Conservation (phyloP, 2,888 invertebrate genomes). For the Macaria liturata region DNA sequence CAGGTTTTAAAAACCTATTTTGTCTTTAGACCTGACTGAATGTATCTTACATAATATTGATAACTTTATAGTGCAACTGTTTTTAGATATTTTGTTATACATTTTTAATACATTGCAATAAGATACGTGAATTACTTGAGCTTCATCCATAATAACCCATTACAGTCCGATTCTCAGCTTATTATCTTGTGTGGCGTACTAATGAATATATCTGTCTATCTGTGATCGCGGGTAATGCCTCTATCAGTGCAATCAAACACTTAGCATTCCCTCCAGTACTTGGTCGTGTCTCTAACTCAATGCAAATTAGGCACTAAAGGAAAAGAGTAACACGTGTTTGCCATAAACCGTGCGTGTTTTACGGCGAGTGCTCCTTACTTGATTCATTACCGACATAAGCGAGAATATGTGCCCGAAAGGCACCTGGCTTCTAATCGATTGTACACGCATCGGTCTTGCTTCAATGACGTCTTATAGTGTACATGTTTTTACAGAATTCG, state of each 20-base stretch:
- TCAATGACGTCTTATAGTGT: slow-evolving; percentile 40
- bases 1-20: too few species aligned
- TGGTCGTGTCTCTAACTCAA: slow-evolving; percentile 7
- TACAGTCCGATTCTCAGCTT: too few species aligned
- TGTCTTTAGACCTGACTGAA: too few species aligned
- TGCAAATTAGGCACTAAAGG: slow-evolving; percentile 17
- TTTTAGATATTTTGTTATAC: too few species aligned
- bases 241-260: neutral
- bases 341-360: slow-evolving; percentile 16
- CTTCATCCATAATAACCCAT: too few species aligned
- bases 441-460: slow-evolving; percentile 48
- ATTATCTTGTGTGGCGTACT: too few species aligned
- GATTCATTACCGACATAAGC: slow-evolving; percentile 33
- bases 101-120: too few species aligned
- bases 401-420: slow-evolving; percentile 37
- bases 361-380: slow-evolving; percentile 4
- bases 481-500: slow-evolving; percentile 36
- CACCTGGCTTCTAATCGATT: slow-evolving; percentile 53
- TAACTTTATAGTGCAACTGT: too few species aligned
- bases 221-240: neutral
- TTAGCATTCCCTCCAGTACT: slow-evolving; percentile 10
- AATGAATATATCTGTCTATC: too few species aligned
- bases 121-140: too few species aligned
- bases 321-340: slow-evolving; percentile 23
- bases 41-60: too few species aligned